Evolutionary conservation across 2,113 vertebrate genomes (phyloP).

Genomic region (Aldabrachelys gigantea): DNA sequence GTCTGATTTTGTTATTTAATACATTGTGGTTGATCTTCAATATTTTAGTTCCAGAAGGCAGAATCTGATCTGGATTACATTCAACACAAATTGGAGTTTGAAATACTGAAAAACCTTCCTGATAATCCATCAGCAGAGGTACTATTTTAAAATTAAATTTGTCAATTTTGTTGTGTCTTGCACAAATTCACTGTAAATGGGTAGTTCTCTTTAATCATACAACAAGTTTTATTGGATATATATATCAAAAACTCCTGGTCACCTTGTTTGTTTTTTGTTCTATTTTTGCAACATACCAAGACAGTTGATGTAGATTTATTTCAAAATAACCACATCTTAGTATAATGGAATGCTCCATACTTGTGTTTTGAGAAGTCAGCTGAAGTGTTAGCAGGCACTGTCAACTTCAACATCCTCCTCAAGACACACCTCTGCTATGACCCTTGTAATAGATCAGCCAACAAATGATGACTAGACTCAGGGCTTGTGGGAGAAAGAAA

Average conservation of each 20-base stretch:
- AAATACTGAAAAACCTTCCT: constrained; percentile 84
- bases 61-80: constrained; percentile 94
- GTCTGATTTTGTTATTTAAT: constrained; percentile 40
- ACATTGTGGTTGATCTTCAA: constrained; percentile 48
- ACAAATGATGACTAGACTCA: neutral
- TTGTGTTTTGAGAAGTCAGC: neutral
- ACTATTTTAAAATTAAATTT: constrained; percentile 22
- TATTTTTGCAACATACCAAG: neutral
- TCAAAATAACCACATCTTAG: neutral
- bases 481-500: neutral
- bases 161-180: neutral
- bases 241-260: neutral
- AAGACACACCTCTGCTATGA: neutral
- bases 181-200: neutral
- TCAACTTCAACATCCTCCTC: neutral
- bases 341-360: neutral
- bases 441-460: neutral
- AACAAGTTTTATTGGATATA: neutral
- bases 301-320: neutral
- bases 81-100: constrained; percentile 89
- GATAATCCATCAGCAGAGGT: constrained; percentile 83
- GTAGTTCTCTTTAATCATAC: neutral
- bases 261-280: neutral
- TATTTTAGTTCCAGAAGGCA: constrained; percentile 93
- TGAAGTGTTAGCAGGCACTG: neutral